Evolutionary conservation across 2,888 invertebrate genomes (phyloP).

Genomic region (Saturnia pavonia): DNA sequence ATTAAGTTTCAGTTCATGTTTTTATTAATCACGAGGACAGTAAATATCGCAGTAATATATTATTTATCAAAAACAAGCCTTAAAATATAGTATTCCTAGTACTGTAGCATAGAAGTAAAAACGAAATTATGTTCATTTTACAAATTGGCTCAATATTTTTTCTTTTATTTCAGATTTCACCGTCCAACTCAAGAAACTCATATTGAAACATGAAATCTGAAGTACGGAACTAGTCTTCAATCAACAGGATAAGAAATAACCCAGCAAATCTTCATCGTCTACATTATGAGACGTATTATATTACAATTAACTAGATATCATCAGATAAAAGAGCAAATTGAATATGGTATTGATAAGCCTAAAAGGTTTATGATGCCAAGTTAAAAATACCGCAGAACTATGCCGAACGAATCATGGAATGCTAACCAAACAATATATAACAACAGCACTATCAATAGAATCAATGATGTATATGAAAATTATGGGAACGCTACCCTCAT

Average conservation of each 20-base stretch:
- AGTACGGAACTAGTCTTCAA: conserved; percentile 19
- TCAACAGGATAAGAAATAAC: neutral
- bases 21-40: too few relatives aligned
- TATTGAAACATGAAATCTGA: conserved; percentile 18
- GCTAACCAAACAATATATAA: conserved; percentile 50
- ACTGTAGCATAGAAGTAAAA: neutral
- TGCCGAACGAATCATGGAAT: conserved; percentile 68
- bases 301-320: conserved; percentile 24
- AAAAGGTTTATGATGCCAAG: conserved; percentile 68
- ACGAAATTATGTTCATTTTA: neutral
- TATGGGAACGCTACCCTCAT: conserved; percentile 41
- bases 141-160: neutral
- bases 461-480: conserved; percentile 44
- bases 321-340: conserved; percentile 31
- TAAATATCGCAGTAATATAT: too few relatives aligned
- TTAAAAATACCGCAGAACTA: conserved; percentile 60
- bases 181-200: conserved; percentile 13
- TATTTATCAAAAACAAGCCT: too few relatives aligned
- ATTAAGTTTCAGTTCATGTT: too few relatives aligned
- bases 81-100: too few relatives aligned
- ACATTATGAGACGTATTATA: conserved; percentile 49
- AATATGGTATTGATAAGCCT: conserved; percentile 57
- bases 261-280: conserved; percentile 20
- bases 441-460: conserved; percentile 42
- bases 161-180: conserved; percentile 10